Evolutionary conservation across 2,113 vertebrate species (phyloP), one percentile per base, ranked within the genome.

Genomic region (Pollimyrus isidori): DNA sequence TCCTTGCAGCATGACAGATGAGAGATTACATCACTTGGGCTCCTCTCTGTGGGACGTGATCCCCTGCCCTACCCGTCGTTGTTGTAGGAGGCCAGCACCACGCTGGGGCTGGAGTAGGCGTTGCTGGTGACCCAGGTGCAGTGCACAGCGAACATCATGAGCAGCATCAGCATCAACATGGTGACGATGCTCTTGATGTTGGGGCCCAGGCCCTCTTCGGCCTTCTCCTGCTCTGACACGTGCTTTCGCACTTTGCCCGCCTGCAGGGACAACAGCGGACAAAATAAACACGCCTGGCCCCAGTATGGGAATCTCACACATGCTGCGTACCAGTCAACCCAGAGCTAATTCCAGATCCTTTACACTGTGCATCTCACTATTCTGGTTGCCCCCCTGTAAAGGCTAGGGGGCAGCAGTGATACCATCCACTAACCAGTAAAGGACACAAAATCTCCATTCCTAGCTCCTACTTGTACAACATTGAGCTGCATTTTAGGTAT

Each of bases 111-210:
- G 92, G 98, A 99, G 92, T 99, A 99, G 0, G 98, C 98, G 23
- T 99, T 99, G 95, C 98, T 99, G 80, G 98, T 99, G 87, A 99
- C 98, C 98, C 98, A 99, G 2, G 98, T 99, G 92, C 98, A 99
- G 94, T 99, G 98, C 39, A 99, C 98, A 2, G 98, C 98, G 56
- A 99, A 99, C 98, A 99, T 99, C 98, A 99, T 99, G 86, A 99
- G 92, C 82, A 99, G 91, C 98, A 99, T 99, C 76, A 99, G 93
- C 98, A 99, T 98, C 89, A 99, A 92, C 98, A 99, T 99, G 82
- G 98, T 99, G 9, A 99, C 98, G 4, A 99, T 99, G 91, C 98
- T 99, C 93, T 99, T 99, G 90, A 99, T 97, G 92, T 99, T 99
- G 1, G 98, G 98, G 15, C 98, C 98, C 87, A 99, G 91, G 3